Base-by-base conservation (phyloP, 1,140 invertebrate species). In the Melipona quadrifasciata region DNA sequence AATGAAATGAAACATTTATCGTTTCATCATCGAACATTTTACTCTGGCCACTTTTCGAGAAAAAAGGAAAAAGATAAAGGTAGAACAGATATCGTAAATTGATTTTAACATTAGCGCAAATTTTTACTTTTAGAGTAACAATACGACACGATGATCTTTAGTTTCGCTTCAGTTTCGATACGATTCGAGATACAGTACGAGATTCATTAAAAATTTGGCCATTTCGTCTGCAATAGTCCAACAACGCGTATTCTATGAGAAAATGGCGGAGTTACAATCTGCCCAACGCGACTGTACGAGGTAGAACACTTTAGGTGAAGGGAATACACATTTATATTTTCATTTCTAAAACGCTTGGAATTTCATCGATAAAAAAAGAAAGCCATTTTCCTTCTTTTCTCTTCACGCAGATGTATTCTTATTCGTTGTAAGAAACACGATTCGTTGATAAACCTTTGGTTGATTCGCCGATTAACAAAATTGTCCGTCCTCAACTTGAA, bases 241-340 rank as follows among this genome's bases (percentile, higher is more conserved):
- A 75, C 24, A 73, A 58, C 17, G 17, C 11, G 31, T 39, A 51
- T 19, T 55, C 16, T 31, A 51, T 17, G 34, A 72, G 57, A 79
- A 84, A 71, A 72, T 71, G 80, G 55, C n/a, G 19, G 8, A 61
- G 24, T 61, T 39, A 21, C 24, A 47, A 57, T 0, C 58, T 51
- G 65, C 58, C 57, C 47, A 27, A 34, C 53, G 51, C 19, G n/a
- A 80, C 31, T 80, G 47, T 67, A 70, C 77, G 64, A 79, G 64
- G 51, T 80, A 80, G 78, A 78, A 80, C 51, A 55, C 65, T 57
- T 57, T 70, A 51, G 51, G 65, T 39, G 51, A 55, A 70, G 24
- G 51, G 31, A 70, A 70, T 65, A 39, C 12, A 11, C 39, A 24
- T 24, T 21, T 75, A 10, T 31, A 27, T 53, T 78, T 67, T 77